Percentiles rank a stretch among this genome's conserved stretches.
Evolutionary conservation across 2,888 invertebrate genomes (phyloP).

Genomic region (Nomada flava): DNA sequence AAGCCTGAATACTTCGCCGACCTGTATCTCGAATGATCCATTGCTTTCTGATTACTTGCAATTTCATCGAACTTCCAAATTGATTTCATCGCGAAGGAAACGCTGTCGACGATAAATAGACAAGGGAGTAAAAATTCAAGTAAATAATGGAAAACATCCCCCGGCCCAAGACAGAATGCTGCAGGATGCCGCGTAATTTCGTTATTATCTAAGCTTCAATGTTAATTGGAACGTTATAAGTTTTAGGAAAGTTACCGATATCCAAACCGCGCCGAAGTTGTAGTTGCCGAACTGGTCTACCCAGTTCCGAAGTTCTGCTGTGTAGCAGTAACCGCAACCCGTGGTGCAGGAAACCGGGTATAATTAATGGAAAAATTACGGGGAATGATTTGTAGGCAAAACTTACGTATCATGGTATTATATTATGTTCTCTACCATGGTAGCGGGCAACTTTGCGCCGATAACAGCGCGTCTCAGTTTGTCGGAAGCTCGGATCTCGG

Average conservation of each 20-base stretch:
- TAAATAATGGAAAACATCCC: neutral
- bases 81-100: neutral
- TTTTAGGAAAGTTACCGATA: constrained; percentile 52
- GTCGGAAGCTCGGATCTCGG: neutral
- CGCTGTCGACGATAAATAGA: neutral
- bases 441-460: neutral
- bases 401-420: constrained; percentile 31
- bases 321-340: constrained; percentile 40
- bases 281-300: constrained; percentile 39
- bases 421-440: neutral
- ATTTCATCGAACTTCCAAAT: too few relatives aligned
- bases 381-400: constrained; percentile 42
- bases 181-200: constrained; percentile 13
- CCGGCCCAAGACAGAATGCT: neutral
- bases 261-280: constrained; percentile 45
- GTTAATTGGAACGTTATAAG: constrained; percentile 49
- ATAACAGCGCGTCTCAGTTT: constrained; percentile 9
- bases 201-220: constrained; percentile 41
- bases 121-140: neutral
- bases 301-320: constrained; percentile 47
- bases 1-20: neutral
- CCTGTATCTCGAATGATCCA: too few relatives aligned
- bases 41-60: too few relatives aligned
- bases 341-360: constrained; percentile 23
- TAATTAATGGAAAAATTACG: constrained; percentile 54